phyloP scores from a whole-genome alignment of 2,113 vertebrate species.

The Hirundichthys speculiger region DNA sequence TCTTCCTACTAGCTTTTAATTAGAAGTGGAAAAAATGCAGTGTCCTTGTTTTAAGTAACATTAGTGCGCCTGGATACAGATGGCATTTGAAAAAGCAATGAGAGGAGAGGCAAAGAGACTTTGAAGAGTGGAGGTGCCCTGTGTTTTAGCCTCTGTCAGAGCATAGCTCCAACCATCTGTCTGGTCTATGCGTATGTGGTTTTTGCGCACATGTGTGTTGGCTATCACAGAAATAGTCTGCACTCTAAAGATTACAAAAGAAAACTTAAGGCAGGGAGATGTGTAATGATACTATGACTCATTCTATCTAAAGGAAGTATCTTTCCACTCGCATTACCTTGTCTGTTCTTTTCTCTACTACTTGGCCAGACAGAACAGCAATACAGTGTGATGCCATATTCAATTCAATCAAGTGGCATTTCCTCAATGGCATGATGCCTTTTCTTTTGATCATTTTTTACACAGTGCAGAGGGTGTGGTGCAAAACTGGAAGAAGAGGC shows the following conservation, averaged over 20 bases:
- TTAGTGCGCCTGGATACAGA: constrained; percentile 72
- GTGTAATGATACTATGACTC: constrained; percentile 24
- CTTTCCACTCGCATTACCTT: constrained; percentile 58
- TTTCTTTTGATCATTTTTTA: constrained; percentile 17
- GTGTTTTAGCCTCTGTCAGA: constrained; percentile 70
- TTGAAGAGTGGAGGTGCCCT: constrained; percentile 76
- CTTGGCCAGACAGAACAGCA: constrained; percentile 44
- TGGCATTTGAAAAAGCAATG: constrained; percentile 73
- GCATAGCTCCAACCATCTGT: constrained; percentile 77
- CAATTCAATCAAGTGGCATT: constrained; percentile 51
- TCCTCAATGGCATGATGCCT: constrained; percentile 28
- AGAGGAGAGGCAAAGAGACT: constrained; percentile 64
- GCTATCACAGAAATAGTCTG: constrained; percentile 20
- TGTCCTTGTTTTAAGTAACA: constrained; percentile 76
- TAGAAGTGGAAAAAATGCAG: constrained; percentile 49
- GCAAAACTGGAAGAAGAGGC: constrained; percentile 15
- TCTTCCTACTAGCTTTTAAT: constrained; percentile 62
- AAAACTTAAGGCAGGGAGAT: constrained; percentile 15
- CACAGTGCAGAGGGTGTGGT: constrained; percentile 4
- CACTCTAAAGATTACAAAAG: constrained; percentile 31
- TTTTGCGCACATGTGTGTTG: constrained; percentile 13
- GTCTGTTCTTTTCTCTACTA: constrained; percentile 52
- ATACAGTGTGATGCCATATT: constrained; percentile 63
- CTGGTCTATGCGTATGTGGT: constrained; percentile 40
- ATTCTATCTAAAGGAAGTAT: constrained; percentile 42